Evolutionary conservation across 2,113 vertebrate species (phyloP).

Genomic region (Saccopteryx leptura): DNA sequence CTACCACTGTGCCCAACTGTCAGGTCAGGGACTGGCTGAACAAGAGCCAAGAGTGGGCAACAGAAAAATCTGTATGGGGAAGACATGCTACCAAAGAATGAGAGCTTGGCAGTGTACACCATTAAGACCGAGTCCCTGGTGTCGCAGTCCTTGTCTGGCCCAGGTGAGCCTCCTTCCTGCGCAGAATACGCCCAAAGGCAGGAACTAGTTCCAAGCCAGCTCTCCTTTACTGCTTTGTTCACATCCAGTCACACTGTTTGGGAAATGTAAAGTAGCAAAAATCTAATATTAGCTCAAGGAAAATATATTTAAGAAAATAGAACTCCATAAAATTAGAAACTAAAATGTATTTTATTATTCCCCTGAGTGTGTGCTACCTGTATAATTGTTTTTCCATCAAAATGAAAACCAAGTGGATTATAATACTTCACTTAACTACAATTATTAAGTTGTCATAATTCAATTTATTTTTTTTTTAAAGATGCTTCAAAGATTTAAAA

Average conservation of each 20-base stretch:
- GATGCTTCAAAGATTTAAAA: no score
- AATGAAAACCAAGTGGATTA: neutral
- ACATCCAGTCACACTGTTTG: neutral
- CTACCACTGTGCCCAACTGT: neutral
- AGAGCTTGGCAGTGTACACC: neutral
- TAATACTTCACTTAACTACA: constrained; percentile 24
- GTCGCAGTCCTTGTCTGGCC: neutral
- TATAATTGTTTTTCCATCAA: neutral
- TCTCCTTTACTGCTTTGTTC: neutral
- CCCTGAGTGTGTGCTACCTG: neutral
- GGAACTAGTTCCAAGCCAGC: neutral
- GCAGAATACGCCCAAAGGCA: accelerated
- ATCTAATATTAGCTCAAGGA: constrained; percentile 48
- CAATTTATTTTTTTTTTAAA: neutral
- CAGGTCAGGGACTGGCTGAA: neutral
- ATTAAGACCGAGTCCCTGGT: neutral
- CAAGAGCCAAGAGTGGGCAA: neutral
- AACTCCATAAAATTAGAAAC: constrained; percentile 38
- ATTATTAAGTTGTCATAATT: constrained; percentile 15
- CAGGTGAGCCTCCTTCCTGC: neutral
- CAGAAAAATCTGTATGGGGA: neutral
- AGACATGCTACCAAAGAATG: neutral
- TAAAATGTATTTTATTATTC: neutral
- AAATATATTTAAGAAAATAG: constrained; percentile 53
- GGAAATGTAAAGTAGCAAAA: constrained; percentile 41